Conservation (phyloP, 2,113 vertebrate genomes). For the Synchiropus splendidus region DNA sequence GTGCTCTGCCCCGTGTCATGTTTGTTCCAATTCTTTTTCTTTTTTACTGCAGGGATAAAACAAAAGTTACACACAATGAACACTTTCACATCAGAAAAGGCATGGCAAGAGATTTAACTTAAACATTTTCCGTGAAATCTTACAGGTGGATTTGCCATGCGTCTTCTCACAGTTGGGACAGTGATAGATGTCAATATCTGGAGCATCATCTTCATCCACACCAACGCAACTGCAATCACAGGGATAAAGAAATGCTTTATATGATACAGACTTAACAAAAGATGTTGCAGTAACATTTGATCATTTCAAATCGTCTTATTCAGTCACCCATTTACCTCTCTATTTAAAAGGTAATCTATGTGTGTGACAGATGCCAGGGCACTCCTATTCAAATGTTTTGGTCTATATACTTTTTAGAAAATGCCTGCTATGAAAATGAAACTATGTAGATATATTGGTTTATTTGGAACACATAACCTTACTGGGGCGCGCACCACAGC, state of each 20-base stretch:
- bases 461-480: too few relatives aligned
- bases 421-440: too few relatives aligned
- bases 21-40: constrained; percentile 94
- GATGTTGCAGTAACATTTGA: too few relatives aligned
- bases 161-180: constrained; percentile 97
- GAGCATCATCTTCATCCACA: constrained; percentile 94
- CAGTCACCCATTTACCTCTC: too few relatives aligned
- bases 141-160: constrained; percentile 69
- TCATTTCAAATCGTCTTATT: too few relatives aligned
- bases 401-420: too few relatives aligned
- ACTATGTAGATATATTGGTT: too few relatives aligned
- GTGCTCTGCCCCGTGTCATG: constrained; percentile 82
- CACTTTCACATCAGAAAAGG: not conserved
- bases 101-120: too few relatives aligned
- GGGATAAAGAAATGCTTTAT: not conserved
- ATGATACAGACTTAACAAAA: not conserved
- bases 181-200: constrained; percentile 95
- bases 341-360: too few relatives aligned
- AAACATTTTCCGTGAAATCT: not conserved
- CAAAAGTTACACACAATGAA: not conserved
- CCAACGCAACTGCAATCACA: constrained; percentile 80
- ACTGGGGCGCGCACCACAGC: too few relatives aligned
- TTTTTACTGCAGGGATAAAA: constrained; percentile 78
- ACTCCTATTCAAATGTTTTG: too few relatives aligned
- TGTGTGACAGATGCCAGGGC: too few relatives aligned